These are phyloP conservation scores for Chlorodrepanis virens DNA, from an alignment of 2,113 vertebrate species.

Conservation along the genomic window DNA sequence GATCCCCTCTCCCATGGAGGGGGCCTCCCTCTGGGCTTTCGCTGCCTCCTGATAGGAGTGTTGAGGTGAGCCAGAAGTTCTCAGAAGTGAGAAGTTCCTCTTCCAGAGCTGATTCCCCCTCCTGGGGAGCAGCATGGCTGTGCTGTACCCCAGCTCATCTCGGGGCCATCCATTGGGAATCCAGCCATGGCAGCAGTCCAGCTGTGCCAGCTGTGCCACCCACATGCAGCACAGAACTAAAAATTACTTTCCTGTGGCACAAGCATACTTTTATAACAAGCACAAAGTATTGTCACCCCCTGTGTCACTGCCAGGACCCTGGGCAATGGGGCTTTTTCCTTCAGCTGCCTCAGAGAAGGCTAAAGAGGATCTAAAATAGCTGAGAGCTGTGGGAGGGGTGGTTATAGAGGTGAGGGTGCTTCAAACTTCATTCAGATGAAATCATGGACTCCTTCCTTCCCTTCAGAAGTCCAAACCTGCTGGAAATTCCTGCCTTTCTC, in stretches of 20 bases:
- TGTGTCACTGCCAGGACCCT: not conserved
- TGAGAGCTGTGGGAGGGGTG: not conserved
- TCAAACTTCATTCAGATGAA: not conserved
- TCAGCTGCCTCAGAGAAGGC: not conserved
- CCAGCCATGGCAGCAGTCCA: not conserved
- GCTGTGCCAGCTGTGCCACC: not conserved
- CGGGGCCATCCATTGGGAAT: fast-evolving
- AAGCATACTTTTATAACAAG: not conserved
- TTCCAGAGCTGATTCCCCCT: not conserved
- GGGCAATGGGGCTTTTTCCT: not conserved
- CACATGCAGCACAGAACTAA: not conserved
- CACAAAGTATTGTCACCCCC: not conserved
- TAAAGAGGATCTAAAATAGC: not conserved
- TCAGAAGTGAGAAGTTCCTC: not conserved
- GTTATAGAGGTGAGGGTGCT: not conserved
- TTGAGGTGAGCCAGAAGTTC: not conserved
- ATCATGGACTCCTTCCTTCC: not conserved
- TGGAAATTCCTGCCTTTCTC: not conserved
- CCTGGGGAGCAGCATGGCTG: fast-evolving
- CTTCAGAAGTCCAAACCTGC: not conserved
- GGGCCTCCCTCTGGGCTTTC: not conserved
- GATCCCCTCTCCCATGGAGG: not conserved
- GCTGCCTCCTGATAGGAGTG: not conserved
- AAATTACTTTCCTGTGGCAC: not conserved
- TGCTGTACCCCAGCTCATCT: fast-evolving